Percentiles rank a stretch among this genome's conserved stretches.
Evolutionary conservation across 2,797 vertebrate species (phyloP).

Genomic region (Perodicticus potto): DNA sequence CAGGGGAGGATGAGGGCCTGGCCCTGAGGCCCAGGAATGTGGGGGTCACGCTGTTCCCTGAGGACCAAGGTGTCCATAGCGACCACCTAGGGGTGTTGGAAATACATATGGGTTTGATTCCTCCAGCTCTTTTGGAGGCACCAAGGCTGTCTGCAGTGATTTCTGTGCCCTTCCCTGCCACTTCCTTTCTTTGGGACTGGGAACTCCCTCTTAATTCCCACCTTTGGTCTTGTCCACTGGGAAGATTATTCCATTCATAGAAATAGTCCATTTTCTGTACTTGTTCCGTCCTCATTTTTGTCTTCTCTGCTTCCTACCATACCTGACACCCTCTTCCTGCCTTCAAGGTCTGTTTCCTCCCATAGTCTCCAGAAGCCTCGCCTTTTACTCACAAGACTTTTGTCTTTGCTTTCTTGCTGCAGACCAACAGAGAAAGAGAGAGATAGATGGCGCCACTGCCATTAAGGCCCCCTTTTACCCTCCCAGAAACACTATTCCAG

Average conservation of each 20-base stretch:
- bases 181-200: background rate
- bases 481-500: slow-evolving; percentile 3
- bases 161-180: background rate
- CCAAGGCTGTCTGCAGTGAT: background rate
- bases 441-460: background rate
- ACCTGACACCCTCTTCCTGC: too few relatives aligned
- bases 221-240: background rate
- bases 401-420: background rate
- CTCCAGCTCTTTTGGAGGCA: background rate
- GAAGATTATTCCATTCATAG: background rate
- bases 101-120: background rate
- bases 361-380: background rate
- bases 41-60: background rate
- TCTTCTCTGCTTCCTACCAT: background rate
- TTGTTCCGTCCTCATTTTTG: background rate
- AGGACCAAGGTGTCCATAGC: background rate
- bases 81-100: background rate
- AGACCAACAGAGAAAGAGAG: background rate
- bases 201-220: background rate
- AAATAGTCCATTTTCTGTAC: background rate
- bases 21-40: background rate
- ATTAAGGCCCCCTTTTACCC: background rate
- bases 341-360: background rate
- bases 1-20: background rate
- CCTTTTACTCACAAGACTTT: background rate